Evolutionary conservation across 1,140 invertebrate genomes (phyloP).

Genomic region (Arion vulgaris): DNA sequence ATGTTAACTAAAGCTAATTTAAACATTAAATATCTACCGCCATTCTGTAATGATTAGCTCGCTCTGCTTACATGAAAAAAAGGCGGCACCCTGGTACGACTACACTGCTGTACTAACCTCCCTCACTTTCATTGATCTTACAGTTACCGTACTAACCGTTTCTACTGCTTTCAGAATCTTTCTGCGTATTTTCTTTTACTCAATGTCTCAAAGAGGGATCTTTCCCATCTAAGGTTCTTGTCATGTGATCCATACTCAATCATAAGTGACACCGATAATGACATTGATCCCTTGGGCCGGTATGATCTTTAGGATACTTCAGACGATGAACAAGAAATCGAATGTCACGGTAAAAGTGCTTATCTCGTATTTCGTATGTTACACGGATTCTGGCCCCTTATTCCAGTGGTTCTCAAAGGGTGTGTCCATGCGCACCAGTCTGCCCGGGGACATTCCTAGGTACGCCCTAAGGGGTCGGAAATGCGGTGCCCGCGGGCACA

Average conservation of each 20-base stretch:
- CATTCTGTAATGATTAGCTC: no score
- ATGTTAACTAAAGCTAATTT: no score
- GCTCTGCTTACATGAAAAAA: no score
- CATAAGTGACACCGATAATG: not conserved
- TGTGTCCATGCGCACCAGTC: not conserved
- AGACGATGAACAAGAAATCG: not conserved
- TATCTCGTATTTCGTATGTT: not conserved
- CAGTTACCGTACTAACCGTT: no score
- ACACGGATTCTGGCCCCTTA: not conserved
- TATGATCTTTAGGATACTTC: not conserved
- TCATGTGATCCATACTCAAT: not conserved
- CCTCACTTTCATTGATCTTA: no score
- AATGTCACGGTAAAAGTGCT: not conserved
- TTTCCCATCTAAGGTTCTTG: not conserved
- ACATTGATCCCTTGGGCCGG: not conserved
- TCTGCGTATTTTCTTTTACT: slow-evolving; percentile 13
- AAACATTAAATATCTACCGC: no score
- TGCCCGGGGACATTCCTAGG: not conserved
- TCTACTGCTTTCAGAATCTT: not conserved
- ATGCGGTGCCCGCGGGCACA: no score
- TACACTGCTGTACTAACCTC: no score
- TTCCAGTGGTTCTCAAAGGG: not conserved
- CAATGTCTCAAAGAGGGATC: not conserved
- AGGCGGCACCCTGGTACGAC: no score
- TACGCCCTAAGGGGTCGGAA: no score